Evolutionary conservation across 2,888 invertebrate species (phyloP), one percentile per base, ranked within the genome.

Genomic region (Stenodema calcarata): DNA sequence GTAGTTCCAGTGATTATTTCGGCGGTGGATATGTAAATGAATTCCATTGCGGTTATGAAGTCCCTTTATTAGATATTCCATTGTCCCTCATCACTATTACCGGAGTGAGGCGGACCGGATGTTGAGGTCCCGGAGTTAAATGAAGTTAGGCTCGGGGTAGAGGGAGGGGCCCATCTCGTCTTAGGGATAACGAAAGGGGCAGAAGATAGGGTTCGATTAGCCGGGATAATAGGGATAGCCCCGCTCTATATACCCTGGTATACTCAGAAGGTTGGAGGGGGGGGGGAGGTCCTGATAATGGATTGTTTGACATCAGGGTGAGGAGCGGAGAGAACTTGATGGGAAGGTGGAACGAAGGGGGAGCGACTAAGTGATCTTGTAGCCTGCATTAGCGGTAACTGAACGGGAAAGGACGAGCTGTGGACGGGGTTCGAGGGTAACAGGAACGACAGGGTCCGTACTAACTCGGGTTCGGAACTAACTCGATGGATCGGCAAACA

Each of bases 401-500:
- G 41, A 78, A 78, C 42, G 73, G 73, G n/a, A n/a, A n/a, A n/a
- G 28, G 73, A 28, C 16, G 27, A 73, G 30, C 73, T 75, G 18
- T 35, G 73, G 41, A 41, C 35, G 41, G n/a, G 73, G 35, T 16
- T 4, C 16, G n/a, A 30, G 73, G 41, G 35, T n/a, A 75, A 7
- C 28, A 18, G 73, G 18, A 75, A 28, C n/a, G 35, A 28, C 1
- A 14, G 11, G 7, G 1, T 27, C 12, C 35, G 28, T 1, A 11
- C 23, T 75, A 30, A 18, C 18, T 12, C n/a, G 35, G 73, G 41
- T 12, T 9, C n/a, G 7, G 73, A 28, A 35, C 73, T 35, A 78
- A 44, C 78, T 78, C 44, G 78, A 78, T 78, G 78, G 78, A 78
- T 78, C 78, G 44, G 78, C 47, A 78, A 78, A 78, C 78, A 44